Evolutionary conservation across 1,140 invertebrate species (phyloP).

Genomic region (Caenorhabditis elegans): WBcel235 BX284605.5:10688501-10689000

Average conservation of each 20-base stretch:
- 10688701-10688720: no score
- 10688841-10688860: neutral
- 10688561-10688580: neutral
- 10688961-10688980: neutral
- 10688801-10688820: neutral
- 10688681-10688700: neutral
- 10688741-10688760: neutral
- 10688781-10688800: neutral
- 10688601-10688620: neutral
- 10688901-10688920: constrained; percentile 13
- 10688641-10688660: neutral
- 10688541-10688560: constrained; percentile 21
- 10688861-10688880: neutral
- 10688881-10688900: neutral
- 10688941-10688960: neutral
- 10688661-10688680: neutral
- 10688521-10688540: neutral
- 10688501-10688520: no score
- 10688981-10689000: neutral
- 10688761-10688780: neutral
- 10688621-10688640: neutral
- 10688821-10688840: neutral
- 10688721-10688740: neutral
- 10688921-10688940: neutral
- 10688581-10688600: neutral